Evolutionary conservation across 2,113 vertebrate genomes (phyloP), one percentile per base, ranked within the genome.

Genomic region (Columbina picui): DNA sequence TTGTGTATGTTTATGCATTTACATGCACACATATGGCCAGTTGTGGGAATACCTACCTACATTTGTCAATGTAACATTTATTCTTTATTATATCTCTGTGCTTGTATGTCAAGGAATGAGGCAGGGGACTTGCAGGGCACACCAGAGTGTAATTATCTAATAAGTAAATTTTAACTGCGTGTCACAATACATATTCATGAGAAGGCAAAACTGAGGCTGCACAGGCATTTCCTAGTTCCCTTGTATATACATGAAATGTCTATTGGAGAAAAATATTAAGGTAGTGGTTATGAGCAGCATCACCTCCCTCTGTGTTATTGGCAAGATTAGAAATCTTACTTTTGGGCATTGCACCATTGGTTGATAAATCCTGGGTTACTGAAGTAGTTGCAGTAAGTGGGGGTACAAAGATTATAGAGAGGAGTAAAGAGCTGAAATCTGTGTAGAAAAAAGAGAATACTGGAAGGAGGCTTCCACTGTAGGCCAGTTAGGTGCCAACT

Each of bases 21-120:
- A 17, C 17, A 9, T 6, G 49, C 5, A 3, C 3, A 2, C 17
- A 25, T 2, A 1, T 27, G 55, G n/a, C 25, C 2, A 10, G 60
- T 12, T 53, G 10, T 45, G 29, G 38, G 17, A 94, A 32, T 45
- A 17, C 17, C 21, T 50, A 3, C 16, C 21, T 50, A 3, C 16
- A 14, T 21, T 73, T 50, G 27, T 41, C 39, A 34, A 0, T 27
- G n/a, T 56, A 53, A 30, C 5, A 10, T 52, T 30, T 61, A 12
- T 22, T 68, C 15, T 63, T 56, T 1, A 0, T 71, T 71, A 4
- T 47, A 47, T 27, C 13, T 69, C 69, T 8, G 27, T 53, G 25
- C 20, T 57, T n/a, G 4, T 22, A 20, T 73, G 27, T 34, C 11
- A 41, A 29, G 25, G 45, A 80, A 23, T 20, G 32, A 67, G 32